Percentiles rank a stretch among this genome's conserved stretches.
These are phyloP conservation scores for Drosophila burlai DNA, from an alignment of 1,140 invertebrate species.

Conservation along the genomic window DNA sequence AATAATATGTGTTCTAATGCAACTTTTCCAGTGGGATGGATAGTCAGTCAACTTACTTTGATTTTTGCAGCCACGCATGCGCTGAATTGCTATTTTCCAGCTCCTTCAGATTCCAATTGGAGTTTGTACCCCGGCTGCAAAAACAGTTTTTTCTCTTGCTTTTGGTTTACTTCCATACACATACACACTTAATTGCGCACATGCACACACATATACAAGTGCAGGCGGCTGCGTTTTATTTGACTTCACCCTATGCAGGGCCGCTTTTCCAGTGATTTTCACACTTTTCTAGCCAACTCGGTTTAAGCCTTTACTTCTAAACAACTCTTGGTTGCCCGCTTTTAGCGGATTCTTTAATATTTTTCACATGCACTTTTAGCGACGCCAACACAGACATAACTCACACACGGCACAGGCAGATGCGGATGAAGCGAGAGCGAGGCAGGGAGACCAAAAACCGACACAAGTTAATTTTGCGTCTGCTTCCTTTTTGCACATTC, in stretches of 20 bases:
- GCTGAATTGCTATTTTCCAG: constrained; percentile 22
- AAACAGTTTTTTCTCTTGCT: constrained; percentile 37
- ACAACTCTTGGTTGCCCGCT: constrained; percentile 12
- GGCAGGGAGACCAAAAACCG: constrained; percentile 1
- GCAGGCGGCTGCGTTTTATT: constrained; percentile 44
- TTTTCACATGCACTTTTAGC: constrained; percentile 62
- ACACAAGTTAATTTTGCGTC: constrained; percentile 15
- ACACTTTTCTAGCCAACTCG: not conserved
- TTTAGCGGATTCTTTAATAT: constrained; percentile 32
- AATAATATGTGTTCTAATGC: not conserved
- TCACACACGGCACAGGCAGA: constrained; percentile 17
- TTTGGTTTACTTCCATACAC: constrained; percentile 28
- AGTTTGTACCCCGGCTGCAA: constrained; percentile 67
- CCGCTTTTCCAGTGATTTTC: constrained; percentile 27
- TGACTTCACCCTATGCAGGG: not conserved
- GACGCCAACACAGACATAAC: constrained; percentile 42
- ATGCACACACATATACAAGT: constrained; percentile 43
- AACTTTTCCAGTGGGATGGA: no score
- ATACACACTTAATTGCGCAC: constrained; percentile 19
- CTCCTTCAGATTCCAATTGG: constrained; percentile 58
- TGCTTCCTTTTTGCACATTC: constrained; percentile 37
- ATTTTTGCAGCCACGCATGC: constrained; percentile 52
- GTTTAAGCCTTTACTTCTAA: constrained; percentile 15
- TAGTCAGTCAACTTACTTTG: constrained; percentile 1
- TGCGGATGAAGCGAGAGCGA: not conserved